Percentiles rank a stretch among this genome's conserved stretches.
Conservation (phyloP, 2,113 vertebrate species). For the Dolichotis patagonum region DNA sequence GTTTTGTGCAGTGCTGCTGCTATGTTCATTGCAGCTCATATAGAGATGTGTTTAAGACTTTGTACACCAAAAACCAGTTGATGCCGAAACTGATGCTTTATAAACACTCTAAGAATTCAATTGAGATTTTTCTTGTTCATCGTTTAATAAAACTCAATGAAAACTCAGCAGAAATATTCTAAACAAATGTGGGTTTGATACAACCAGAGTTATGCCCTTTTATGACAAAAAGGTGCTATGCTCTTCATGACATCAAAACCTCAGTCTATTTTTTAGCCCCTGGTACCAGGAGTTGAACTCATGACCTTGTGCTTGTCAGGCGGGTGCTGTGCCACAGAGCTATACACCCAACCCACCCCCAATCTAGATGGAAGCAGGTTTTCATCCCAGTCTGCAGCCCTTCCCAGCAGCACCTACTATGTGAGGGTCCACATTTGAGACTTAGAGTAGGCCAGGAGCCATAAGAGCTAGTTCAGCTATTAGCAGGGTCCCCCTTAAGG, state of each 20-base stretch:
- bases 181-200: background rate
- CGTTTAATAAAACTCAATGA: background rate
- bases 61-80: background rate
- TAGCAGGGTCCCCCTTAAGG: too few species aligned
- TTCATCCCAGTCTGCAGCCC: background rate
- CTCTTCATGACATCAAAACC: background rate
- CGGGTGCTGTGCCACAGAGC: too few species aligned
- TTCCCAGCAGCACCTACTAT: background rate
- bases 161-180: background rate
- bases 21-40: background rate
- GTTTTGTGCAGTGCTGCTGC: background rate
- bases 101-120: too few species aligned
- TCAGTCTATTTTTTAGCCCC: background rate
- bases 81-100: background rate
- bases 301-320: too few species aligned
- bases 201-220: background rate
- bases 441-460: background rate
- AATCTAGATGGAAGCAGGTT: background rate
- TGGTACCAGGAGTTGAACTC: too few species aligned
- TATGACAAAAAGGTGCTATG: too few species aligned
- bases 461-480: background rate
- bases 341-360: background rate
- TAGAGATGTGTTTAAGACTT: background rate
- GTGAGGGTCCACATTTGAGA: background rate
- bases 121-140: background rate